phyloP scores from a whole-genome alignment of 2,113 vertebrate species.

The Anguilla japonica region DNA sequence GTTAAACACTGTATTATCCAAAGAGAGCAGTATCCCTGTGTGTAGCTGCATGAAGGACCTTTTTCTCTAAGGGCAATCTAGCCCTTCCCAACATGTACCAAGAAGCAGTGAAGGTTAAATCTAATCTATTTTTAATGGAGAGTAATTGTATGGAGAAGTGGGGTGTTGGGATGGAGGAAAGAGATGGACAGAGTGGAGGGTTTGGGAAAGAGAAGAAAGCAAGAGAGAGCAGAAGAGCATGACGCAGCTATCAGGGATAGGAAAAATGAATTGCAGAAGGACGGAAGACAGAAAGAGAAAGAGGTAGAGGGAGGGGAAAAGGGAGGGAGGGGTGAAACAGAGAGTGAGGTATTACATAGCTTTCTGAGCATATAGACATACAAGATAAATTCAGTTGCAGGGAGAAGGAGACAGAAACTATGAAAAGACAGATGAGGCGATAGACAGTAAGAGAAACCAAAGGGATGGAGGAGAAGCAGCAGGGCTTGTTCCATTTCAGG shows the following conservation, averaged over 20 bases:
- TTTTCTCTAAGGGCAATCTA: not conserved
- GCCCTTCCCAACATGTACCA: not conserved
- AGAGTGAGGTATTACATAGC: not conserved
- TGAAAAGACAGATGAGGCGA: slow-evolving; percentile 33
- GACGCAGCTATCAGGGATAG: slow-evolving; percentile 11
- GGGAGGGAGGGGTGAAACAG: slow-evolving; percentile 2
- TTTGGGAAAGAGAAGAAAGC: slow-evolving; percentile 19
- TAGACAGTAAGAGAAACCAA: slow-evolving; percentile 27
- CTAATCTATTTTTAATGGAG: slow-evolving; percentile 57
- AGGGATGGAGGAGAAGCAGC: slow-evolving; percentile 33
- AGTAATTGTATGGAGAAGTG: slow-evolving; percentile 55
- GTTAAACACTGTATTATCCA: not conserved
- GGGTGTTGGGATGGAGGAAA: slow-evolving; percentile 36
- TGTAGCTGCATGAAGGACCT: not conserved
- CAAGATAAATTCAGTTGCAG: slow-evolving; percentile 16
- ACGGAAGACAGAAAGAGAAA: slow-evolving; percentile 10
- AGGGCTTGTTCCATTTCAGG: not conserved
- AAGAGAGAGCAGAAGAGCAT: slow-evolving; percentile 22
- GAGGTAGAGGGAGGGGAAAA: not conserved
- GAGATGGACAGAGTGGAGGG: slow-evolving; percentile 29
- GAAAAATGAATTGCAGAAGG: slow-evolving; percentile 6
- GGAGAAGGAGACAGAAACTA: slow-evolving; percentile 30
- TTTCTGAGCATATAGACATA: not conserved
- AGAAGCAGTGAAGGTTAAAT: slow-evolving; percentile 56
- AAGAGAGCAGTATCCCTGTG: not conserved